Evolutionary conservation across 2,113 vertebrate species (phyloP).

Genomic region (Sinocyclocheilus anophthalmus): DNA sequence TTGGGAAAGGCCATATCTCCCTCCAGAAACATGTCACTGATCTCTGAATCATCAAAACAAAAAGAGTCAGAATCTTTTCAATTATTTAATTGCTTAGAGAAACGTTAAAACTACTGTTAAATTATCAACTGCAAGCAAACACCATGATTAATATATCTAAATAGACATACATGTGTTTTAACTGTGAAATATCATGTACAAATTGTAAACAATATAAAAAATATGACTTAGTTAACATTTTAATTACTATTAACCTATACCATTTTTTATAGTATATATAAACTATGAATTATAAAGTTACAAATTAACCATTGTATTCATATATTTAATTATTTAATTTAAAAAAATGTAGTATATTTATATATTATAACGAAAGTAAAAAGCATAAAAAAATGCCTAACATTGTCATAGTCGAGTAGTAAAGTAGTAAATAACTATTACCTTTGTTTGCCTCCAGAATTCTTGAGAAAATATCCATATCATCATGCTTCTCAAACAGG

Average conservation of each 20-base stretch:
- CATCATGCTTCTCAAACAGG: slow-evolving; percentile 4
- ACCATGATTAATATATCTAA: background rate
- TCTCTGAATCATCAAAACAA: slow-evolving; percentile 4
- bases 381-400: background rate
- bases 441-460: slow-evolving; percentile 58
- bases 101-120: background rate
- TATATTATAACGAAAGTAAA: no score
- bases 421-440: background rate
- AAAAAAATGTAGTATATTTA: no score
- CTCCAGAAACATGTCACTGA: slow-evolving; percentile 34
- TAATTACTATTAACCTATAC: background rate
- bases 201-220: background rate
- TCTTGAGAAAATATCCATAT: slow-evolving; percentile 41
- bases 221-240: background rate
- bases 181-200: background rate
- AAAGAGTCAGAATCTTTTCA: background rate
- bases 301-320: background rate
- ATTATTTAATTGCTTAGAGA: background rate
- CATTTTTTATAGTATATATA: no score
- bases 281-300: background rate
- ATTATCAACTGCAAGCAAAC: background rate
- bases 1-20: slow-evolving; percentile 49
- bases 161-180: background rate
- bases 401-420: background rate
- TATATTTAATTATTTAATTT: no score